Percentiles rank a stretch among this genome's conserved stretches.
Conservation (phyloP, 2,113 vertebrate species). For the Cynopterus brachyotis region DNA sequence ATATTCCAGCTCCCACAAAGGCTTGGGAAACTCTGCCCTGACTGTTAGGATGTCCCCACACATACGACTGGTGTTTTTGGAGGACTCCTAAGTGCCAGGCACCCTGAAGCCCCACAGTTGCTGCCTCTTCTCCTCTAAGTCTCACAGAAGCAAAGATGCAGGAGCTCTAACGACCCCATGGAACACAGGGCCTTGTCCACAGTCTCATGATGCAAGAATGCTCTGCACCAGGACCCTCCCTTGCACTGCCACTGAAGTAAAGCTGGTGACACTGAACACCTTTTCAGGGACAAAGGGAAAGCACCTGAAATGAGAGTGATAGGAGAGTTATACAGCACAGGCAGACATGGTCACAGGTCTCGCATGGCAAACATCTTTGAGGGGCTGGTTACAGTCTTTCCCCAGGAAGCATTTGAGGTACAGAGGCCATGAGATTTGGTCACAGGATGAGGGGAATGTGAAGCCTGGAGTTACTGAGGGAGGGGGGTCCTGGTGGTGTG, state of each 20-base stretch:
- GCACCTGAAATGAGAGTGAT: fast-evolving
- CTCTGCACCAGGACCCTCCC: not conserved
- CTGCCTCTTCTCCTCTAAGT: not conserved
- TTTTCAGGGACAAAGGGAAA: not conserved
- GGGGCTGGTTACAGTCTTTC: not conserved
- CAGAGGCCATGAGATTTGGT: not conserved
- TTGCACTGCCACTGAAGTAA: not conserved
- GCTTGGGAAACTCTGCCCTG: too few relatives aligned
- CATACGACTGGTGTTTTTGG: not conserved
- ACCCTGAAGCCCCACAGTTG: not conserved
- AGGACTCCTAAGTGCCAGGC: not conserved
- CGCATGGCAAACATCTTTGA: not conserved
- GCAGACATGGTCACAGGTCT: not conserved
- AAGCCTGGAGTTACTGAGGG: not conserved
- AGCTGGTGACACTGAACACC: not conserved
- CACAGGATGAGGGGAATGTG: not conserved
- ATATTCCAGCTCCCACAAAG: not conserved
- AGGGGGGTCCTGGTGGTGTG: too few relatives aligned
- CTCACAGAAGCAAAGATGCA: not conserved
- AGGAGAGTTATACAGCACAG: not conserved
- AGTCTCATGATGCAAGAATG: not conserved
- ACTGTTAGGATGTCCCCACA: not conserved
- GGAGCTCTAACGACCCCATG: not conserved
- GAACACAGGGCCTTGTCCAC: not conserved
- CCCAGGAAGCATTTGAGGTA: not conserved